Evolutionary conservation across 2,888 invertebrate species (phyloP).

Genomic region (Arctia plantaginis): DNA sequence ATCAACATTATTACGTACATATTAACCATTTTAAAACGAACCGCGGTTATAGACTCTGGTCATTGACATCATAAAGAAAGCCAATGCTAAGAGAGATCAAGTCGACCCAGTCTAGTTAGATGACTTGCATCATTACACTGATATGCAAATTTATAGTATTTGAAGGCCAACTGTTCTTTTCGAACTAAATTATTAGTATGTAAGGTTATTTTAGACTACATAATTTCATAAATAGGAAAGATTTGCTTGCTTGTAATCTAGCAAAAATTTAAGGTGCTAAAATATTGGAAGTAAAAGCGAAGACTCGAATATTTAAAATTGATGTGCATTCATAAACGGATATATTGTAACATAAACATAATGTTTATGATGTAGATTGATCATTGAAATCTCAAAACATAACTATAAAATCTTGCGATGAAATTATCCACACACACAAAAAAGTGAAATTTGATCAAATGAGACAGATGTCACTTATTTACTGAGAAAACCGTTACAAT

Average conservation of each 20-base stretch:
- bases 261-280: not conserved
- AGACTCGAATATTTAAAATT: no score
- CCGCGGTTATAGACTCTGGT: conserved; percentile 31
- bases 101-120: conserved; percentile 44
- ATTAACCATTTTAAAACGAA: conserved; percentile 45
- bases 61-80: conserved; percentile 28
- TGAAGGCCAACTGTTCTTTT: conserved; percentile 19
- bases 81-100: conserved; percentile 36
- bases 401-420: not conserved
- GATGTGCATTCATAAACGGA: not conserved
- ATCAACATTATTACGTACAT: conserved; percentile 44
- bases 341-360: not conserved
- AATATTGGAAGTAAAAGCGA: no score
- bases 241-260: not conserved
- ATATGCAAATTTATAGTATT: conserved; percentile 45
- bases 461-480: no score
- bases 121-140: conserved; percentile 55
- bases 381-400: not conserved
- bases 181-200: conserved; percentile 14
- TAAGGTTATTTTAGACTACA: not conserved
- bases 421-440: not conserved
- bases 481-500: conserved; percentile 46
- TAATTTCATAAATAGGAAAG: not conserved
- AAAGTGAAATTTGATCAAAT: not conserved
- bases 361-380: not conserved